Evolutionary conservation across 2,113 vertebrate species (phyloP), one percentile per base, ranked within the genome.

Genomic region (Osmerus eperlanus): DNA sequence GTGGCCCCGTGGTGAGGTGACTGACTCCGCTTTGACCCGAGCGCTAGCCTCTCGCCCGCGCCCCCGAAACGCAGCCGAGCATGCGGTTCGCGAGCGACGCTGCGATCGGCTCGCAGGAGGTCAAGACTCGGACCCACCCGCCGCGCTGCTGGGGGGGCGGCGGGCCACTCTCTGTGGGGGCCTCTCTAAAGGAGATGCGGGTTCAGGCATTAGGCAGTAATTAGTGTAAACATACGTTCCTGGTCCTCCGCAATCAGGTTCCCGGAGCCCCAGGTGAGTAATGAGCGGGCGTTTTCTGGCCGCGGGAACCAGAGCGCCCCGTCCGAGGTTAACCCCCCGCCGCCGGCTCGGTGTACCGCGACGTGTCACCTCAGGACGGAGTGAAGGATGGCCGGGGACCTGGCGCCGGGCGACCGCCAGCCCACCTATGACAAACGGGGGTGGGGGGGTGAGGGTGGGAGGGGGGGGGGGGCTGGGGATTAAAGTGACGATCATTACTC

Each of bases 21-120:
- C n/a, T n/a, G n/a, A n/a, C 88, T 83, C 84, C 83, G 89, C 88
- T 86, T 90, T 91, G 91, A 91, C 91, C 87, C 81, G 72, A 79
- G 79, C 82, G 82, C 74, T 73, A 76, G 89, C 83, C 85, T 87
- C 86, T 91, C 87, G 89, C 84, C 85, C 87, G 85, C 83, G 77
- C 84, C 86, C 84, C 82, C 83, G 85, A n/a, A 84, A 86, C 16
- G 78, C 86, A 88, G 79, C 83, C 74, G 78, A 89, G 86, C 84
- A 81, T 86, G 83, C 79, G 77, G 79, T 88, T 85, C 78, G 81
- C 85, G 85, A 87, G 88, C 85, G 89, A 89, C 85, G 87, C 90
- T 86, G 86, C 85, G 85, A 87, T 75, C 88, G 87, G 60, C 66
- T 74, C 56, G 55, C 70, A 73, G 62, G 87, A 89, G 86, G 87